phyloP scores from a whole-genome alignment of 2,113 vertebrate species.

The Grallaria varia region DNA sequence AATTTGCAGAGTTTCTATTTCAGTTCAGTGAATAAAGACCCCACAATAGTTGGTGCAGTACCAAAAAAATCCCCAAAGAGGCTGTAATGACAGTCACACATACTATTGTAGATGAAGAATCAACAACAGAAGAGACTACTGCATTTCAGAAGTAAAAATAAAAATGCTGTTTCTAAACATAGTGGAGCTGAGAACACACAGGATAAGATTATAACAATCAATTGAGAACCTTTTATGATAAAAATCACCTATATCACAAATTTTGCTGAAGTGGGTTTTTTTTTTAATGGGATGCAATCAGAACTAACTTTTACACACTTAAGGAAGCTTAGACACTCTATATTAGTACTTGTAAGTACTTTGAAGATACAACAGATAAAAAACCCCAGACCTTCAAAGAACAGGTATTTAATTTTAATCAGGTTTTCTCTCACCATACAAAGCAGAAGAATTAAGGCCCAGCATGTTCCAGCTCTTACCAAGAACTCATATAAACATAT shows the following conservation, averaged over 20 bases:
- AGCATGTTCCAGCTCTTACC: not conserved
- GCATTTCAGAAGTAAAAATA: not conserved
- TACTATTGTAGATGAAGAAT: not conserved
- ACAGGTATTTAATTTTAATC: not conserved
- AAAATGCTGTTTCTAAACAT: not conserved
- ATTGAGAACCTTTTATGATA: not conserved
- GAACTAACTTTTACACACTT: not conserved
- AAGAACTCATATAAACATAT: not conserved
- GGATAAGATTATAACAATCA: not conserved
- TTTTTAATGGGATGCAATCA: not conserved
- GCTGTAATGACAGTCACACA: not conserved
- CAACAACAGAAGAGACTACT: not conserved
- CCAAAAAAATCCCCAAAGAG: not conserved
- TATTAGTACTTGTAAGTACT: not conserved
- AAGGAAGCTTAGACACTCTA: not conserved
- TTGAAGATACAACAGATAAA: not conserved
- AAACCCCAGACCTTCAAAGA: not conserved
- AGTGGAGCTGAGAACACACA: not conserved
- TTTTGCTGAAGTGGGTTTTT: not conserved
- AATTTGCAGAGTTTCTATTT: not conserved
- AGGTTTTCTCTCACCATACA: not conserved
- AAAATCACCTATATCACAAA: not conserved
- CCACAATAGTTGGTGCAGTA: not conserved
- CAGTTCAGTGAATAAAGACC: not conserved
- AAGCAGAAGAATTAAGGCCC: not conserved